Conservation (phyloP, 2,888 invertebrate species). For the Idaea biselata region DNA sequence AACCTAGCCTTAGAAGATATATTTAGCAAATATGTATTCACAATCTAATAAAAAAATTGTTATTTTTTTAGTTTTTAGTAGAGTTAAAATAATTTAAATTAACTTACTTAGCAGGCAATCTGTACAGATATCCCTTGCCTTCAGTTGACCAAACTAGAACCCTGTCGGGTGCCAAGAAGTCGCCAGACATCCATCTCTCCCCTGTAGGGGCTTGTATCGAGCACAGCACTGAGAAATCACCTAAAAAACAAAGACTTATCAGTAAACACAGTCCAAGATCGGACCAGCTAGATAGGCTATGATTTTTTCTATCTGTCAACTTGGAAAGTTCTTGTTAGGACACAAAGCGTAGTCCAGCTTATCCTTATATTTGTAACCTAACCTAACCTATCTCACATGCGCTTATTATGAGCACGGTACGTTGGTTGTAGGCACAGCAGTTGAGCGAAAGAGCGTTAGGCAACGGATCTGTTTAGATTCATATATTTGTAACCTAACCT, state of each 20-base stretch:
- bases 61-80: no score
- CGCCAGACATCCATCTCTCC: constrained; percentile 97
- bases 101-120: constrained; percentile 96
- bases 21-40: neutral
- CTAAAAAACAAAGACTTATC: constrained; percentile 55
- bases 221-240: constrained; percentile 97
- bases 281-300: no score
- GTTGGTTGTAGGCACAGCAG: constrained; percentile 96
- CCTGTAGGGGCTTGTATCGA: constrained; percentile 93
- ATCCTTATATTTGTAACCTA: no score
- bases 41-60: no score
- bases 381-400: constrained; percentile 59
- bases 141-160: constrained; percentile 98
- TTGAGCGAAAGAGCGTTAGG: constrained; percentile 95
- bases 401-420: constrained; percentile 97
- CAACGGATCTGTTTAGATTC: constrained; percentile 98
- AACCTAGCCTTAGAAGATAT: neutral
- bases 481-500: constrained; percentile 87
- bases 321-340: no score
- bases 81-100: no score
- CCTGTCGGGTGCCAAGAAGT: constrained; percentile 94
- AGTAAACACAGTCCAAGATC: neutral
- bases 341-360: no score
- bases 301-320: no score
- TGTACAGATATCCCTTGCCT: constrained; percentile 97